These are phyloP conservation scores for Ommatoiulus sabulosus DNA, from an alignment of 2,888 invertebrate genomes.

Conservation along the genomic window DNA sequence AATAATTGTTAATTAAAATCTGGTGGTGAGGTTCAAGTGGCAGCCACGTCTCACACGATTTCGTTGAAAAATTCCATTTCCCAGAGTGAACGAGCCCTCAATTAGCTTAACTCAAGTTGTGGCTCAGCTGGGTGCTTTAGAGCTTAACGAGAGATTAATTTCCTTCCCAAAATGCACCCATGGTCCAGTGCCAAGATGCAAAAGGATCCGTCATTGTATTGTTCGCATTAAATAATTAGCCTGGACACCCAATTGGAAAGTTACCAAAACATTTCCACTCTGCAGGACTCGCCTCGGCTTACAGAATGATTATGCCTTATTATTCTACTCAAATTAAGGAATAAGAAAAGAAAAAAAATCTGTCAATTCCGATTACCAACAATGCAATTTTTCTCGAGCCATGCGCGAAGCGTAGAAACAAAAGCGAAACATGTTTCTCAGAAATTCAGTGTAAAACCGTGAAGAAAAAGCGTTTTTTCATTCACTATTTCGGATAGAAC, in stretches of 20 bases:
- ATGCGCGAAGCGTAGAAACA: too few relatives aligned
- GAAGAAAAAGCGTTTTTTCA: neutral
- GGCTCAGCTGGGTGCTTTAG: neutral
- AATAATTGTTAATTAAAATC: conserved; percentile 19
- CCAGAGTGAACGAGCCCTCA: neutral
- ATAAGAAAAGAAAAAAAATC: neutral
- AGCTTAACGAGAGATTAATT: conserved; percentile 1
- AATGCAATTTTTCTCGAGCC: too few relatives aligned
- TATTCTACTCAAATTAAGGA: neutral
- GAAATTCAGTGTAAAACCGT: too few relatives aligned
- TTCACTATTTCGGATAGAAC: neutral
- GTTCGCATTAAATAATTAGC: conserved; percentile 12
- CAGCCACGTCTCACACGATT: neutral
- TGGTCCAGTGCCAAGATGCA: neutral
- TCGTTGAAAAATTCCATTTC: neutral
- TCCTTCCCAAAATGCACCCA: neutral
- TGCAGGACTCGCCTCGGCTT: neutral
- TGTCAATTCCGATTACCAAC: too few relatives aligned
- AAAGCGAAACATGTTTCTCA: too few relatives aligned
- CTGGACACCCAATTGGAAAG: neutral
- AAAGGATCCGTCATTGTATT: neutral
- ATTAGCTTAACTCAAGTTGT: neutral
- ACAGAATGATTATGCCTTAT: neutral
- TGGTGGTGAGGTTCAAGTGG: neutral
- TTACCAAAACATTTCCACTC: neutral